Conservation (phyloP, 2,888 invertebrate species). For the Galerucella nymphaeae region DNA sequence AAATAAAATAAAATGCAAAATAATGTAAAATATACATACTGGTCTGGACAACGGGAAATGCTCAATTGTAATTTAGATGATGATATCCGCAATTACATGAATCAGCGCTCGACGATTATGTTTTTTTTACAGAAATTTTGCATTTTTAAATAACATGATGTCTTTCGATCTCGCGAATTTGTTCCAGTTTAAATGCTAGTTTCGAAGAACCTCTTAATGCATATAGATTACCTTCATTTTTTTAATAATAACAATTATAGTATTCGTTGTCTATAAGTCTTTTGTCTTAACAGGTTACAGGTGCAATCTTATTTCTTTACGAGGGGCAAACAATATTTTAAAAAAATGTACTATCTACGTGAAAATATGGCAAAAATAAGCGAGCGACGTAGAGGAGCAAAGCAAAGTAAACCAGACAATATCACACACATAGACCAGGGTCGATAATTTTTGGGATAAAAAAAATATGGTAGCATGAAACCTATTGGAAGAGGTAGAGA, state of each 20-base stretch:
- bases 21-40: constrained; percentile 48
- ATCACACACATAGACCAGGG: too few species aligned
- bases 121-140: constrained; percentile 43
- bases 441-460: too few species aligned
- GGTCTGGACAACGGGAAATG: constrained; percentile 52
- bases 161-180: constrained; percentile 45
- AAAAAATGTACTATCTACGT: background rate
- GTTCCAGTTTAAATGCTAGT: constrained; percentile 49
- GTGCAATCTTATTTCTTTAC: constrained; percentile 4
- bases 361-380: too few species aligned
- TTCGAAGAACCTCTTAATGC: constrained; percentile 44
- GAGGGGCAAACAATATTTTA: background rate
- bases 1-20: constrained; percentile 51
- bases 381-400: too few species aligned
- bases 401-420: too few species aligned
- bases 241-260: constrained; percentile 43
- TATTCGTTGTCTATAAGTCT: constrained; percentile 38
- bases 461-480: too few species aligned
- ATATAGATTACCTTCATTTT: constrained; percentile 36
- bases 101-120: constrained; percentile 47
- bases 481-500: too few species aligned
- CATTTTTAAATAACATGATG: constrained; percentile 45
- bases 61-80: constrained; percentile 54
- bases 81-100: constrained; percentile 53
- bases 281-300: constrained; percentile 33